Percentiles rank a stretch among this genome's conserved stretches.
These are phyloP conservation scores for Podarcis siculus DNA, from an alignment of 2,797 vertebrate genomes.

Conservation along the genomic window DNA sequence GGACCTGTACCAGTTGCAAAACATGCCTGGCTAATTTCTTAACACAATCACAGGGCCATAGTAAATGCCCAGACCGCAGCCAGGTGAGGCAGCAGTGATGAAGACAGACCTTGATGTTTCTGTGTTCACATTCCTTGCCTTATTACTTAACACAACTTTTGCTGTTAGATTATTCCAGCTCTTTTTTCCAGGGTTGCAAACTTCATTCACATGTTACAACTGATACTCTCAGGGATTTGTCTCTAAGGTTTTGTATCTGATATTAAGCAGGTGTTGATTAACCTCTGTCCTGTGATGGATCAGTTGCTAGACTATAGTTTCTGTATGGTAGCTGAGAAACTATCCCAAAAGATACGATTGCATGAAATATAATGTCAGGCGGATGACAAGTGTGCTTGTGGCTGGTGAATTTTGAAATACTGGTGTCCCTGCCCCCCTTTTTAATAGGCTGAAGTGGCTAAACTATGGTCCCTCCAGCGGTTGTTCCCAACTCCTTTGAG, in stretches of 20 bases:
- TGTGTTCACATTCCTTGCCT: not conserved
- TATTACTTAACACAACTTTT: not conserved
- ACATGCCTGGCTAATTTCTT: too few relatives aligned
- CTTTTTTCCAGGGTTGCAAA: not conserved
- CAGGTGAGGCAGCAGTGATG: not conserved
- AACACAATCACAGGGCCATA: too few relatives aligned
- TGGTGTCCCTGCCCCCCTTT: not conserved
- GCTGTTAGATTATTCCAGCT: not conserved
- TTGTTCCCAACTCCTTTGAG: too few relatives aligned
- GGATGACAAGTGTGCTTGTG: not conserved
- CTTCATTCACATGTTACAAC: not conserved
- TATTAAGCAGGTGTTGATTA: not conserved
- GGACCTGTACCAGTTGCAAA: too few relatives aligned
- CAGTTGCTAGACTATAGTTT: not conserved
- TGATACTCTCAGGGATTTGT: not conserved
- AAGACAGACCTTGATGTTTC: not conserved
- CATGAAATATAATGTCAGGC: not conserved
- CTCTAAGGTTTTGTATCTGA: not conserved
- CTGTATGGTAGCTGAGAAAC: not conserved
- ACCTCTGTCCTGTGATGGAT: not conserved
- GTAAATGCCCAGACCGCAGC: too few relatives aligned
- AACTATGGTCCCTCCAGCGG: too few relatives aligned
- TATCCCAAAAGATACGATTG: not conserved
- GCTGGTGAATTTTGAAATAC: constrained; percentile 4
- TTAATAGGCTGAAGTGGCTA: not conserved